These are phyloP conservation scores for Molanna angustata DNA, from an alignment of 2,888 invertebrate species.

Conservation along the genomic window DNA sequence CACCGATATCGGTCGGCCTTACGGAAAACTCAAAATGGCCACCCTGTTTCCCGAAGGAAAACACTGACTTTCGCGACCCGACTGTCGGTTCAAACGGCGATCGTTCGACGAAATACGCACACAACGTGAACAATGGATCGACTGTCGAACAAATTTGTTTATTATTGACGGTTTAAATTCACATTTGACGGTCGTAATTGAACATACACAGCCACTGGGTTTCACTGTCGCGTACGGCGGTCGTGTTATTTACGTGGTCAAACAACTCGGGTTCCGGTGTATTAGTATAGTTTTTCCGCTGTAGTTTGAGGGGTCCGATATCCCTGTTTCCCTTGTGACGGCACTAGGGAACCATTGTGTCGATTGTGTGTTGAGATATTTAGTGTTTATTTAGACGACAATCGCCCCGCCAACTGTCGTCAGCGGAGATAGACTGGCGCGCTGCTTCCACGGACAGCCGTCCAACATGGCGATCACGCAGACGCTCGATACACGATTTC, in stretches of 20 bases:
- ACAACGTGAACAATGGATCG: constrained; percentile 9
- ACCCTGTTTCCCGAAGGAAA: constrained; percentile 23
- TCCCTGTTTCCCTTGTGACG: constrained; percentile 9
- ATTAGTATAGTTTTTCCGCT: background rate
- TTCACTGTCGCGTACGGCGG: constrained; percentile 9
- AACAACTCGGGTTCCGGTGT: too few species aligned
- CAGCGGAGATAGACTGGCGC: constrained; percentile 24
- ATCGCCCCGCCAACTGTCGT: constrained; percentile 22
- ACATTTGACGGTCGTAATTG: constrained; percentile 6
- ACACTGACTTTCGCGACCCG: constrained; percentile 13
- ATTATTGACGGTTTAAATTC: constrained; percentile 16
- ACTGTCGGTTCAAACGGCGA: too few species aligned
- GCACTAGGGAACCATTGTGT: constrained; percentile 20
- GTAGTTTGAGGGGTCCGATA: constrained; percentile 13
- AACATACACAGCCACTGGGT: constrained; percentile 15
- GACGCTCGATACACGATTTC: constrained; percentile 31
- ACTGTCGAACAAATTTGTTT: constrained; percentile 1
- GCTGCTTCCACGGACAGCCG: constrained; percentile 14
- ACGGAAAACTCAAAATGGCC: constrained; percentile 26
- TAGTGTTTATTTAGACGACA: constrained; percentile 18
- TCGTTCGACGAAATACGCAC: too few species aligned
- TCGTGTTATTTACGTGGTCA: constrained; percentile 16
- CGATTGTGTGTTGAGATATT: constrained; percentile 14
- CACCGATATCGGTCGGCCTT: constrained; percentile 14
- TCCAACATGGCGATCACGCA: constrained; percentile 32